Percentiles rank a stretch among this genome's conserved stretches.
These are phyloP conservation scores for Trichopria drosophilae DNA, from an alignment of 2,888 invertebrate species.

Conservation along the genomic window DNA sequence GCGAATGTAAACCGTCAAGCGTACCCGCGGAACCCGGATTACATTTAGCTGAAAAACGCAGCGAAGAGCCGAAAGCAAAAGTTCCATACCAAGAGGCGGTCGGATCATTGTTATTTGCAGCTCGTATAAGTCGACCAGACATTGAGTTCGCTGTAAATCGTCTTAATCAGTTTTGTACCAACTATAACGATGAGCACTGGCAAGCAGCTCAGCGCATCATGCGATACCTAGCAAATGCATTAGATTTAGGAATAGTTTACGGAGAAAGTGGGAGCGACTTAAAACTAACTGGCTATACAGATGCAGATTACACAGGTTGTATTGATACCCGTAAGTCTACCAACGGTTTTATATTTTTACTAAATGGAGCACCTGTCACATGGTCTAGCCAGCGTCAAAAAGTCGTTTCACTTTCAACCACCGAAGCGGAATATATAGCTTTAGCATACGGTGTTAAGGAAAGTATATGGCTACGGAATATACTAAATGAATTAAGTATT, in stretches of 20 bases:
- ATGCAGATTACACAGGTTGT: slow-evolving; percentile 32
- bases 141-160: slow-evolving; percentile 3
- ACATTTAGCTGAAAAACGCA: no score
- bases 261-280: slow-evolving; percentile 10
- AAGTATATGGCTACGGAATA: slow-evolving; percentile 9
- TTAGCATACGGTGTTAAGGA: slow-evolving; percentile 2
- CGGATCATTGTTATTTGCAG: slow-evolving; percentile 6
- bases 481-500: slow-evolving; percentile 5
- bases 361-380: slow-evolving; percentile 4
- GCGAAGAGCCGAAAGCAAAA: no score
- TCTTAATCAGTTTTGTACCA: not conserved
- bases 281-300: slow-evolving; percentile 22
- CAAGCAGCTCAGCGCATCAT: slow-evolving; percentile 3
- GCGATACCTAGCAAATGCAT: slow-evolving; percentile 27
- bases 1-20: no score
- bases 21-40: no score
- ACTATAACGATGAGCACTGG: not conserved
- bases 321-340: not conserved
- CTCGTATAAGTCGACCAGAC: slow-evolving; percentile 2
- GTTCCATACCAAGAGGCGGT: no score
- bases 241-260: slow-evolving; percentile 25
- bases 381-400: slow-evolving; percentile 5
- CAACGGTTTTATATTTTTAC: slow-evolving; percentile 3
- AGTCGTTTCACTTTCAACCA: not conserved
- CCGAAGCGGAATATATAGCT: not conserved